Percentiles rank a stretch among this genome's conserved stretches.
Evolutionary conservation across 1,140 invertebrate species (phyloP).

Genomic region (Chrysomallon squamiferum): DNA sequence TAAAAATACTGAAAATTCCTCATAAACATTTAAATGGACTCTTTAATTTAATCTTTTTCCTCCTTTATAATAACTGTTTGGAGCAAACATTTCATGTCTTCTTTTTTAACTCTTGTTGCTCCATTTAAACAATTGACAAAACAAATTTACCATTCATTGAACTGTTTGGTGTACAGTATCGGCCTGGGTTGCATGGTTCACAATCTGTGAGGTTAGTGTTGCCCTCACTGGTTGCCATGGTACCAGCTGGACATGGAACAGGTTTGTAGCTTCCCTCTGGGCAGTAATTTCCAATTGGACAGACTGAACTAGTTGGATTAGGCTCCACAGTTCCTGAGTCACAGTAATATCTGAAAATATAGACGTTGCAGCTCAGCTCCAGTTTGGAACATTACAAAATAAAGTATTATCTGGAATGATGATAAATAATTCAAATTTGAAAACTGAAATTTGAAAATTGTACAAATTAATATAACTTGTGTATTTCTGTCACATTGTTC

Average conservation of each 20-base stretch:
- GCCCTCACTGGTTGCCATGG: constrained; percentile 48
- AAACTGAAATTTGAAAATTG: not conserved
- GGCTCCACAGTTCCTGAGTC: constrained; percentile 50
- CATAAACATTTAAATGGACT: no score
- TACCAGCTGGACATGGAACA: constrained; percentile 52
- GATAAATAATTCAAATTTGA: not conserved
- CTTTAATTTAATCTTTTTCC: no score
- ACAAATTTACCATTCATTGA: constrained; percentile 53
- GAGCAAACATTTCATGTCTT: no score
- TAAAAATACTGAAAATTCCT: no score
- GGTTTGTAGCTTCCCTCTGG: constrained; percentile 54
- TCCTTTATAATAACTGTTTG: no score
- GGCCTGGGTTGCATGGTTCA: constrained; percentile 53
- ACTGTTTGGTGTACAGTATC: constrained; percentile 56
- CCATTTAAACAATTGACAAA: no score
- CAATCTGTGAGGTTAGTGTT: constrained; percentile 51
- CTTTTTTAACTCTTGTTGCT: no score
- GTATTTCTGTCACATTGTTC: no score
- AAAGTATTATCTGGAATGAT: not conserved
- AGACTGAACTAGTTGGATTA: constrained; percentile 43
- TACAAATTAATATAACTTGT: no score
- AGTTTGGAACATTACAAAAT: not conserved
- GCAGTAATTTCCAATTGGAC: constrained; percentile 60
- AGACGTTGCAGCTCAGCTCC: not conserved
- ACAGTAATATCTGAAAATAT: constrained; percentile 53